These are phyloP conservation scores for Pantherophis vulpinus DNA, from an alignment of 2,797 vertebrate genomes.

Conservation along the genomic window DNA sequence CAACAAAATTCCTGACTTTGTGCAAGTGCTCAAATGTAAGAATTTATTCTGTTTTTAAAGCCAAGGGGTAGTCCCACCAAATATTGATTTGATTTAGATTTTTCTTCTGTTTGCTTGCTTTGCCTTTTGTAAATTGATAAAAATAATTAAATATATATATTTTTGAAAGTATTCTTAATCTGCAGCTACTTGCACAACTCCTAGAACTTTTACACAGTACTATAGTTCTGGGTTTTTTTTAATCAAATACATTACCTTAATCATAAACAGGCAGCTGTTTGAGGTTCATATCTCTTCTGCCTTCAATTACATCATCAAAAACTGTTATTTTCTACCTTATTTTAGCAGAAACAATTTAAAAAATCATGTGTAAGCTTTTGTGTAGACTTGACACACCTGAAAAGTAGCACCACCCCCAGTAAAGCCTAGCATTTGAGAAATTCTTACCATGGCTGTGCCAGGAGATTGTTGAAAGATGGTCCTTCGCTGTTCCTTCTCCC, in stretches of 20 bases:
- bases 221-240: neutral
- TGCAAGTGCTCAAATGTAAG: neutral
- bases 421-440: neutral
- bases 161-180: neutral
- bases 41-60: neutral
- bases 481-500: neutral
- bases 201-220: neutral
- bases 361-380: neutral
- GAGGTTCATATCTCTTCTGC: neutral
- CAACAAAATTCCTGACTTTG: neutral
- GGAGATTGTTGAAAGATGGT: neutral
- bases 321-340: neutral
- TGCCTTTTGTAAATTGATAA: neutral
- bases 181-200: neutral
- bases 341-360: neutral
- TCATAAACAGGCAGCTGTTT: neutral
- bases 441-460: neutral
- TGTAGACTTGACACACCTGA: neutral
- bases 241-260: neutral
- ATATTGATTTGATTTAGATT: neutral
- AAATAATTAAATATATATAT: neutral
- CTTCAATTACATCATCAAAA: neutral
- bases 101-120: neutral
- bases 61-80: neutral
- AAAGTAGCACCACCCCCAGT: neutral